A percentile compares a stretch with the other conserved stretches of the same genome.
These are phyloP conservation scores for Drosophila nr. perissopoda DNA, from an alignment of 2,888 invertebrate genomes.

Conservation along the genomic window DNA sequence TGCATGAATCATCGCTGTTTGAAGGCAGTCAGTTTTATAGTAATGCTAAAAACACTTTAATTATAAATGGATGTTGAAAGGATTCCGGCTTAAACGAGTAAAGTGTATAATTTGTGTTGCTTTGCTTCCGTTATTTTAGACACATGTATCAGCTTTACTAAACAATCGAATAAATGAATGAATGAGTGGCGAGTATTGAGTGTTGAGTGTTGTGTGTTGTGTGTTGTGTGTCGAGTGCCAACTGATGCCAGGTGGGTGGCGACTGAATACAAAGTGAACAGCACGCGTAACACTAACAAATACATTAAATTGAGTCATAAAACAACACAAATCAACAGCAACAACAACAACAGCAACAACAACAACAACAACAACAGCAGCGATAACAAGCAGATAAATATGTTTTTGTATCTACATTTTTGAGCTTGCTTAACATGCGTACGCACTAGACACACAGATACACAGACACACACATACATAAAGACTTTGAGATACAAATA, in stretches of 20 bases:
- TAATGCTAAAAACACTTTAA: constrained; percentile 10
- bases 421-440: constrained; percentile 59
- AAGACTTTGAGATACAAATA: constrained; percentile 24
- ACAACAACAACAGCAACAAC: neutral
- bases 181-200: constrained; percentile 21
- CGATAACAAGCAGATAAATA: constrained; percentile 68
- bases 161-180: constrained; percentile 32
- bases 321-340: constrained; percentile 52
- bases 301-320: constrained; percentile 76
- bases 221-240: constrained; percentile 1
- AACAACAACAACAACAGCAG: constrained; percentile 14
- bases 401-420: constrained; percentile 48
- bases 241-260: constrained; percentile 52
- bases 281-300: constrained; percentile 67
- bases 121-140: constrained; percentile 49
- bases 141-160: constrained; percentile 39
- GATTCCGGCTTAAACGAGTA: constrained; percentile 43
- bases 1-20: constrained; percentile 33
- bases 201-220: constrained; percentile 15
- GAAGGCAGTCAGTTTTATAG: constrained; percentile 33
- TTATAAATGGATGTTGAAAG: constrained; percentile 42
- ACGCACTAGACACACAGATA: constrained; percentile 35
- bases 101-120: neutral
- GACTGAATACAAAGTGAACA: constrained; percentile 47
- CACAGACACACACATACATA: neutral